These are phyloP conservation scores for Marronus borbonicus DNA, from an alignment of 2,888 invertebrate species.

Conservation along the genomic window DNA sequence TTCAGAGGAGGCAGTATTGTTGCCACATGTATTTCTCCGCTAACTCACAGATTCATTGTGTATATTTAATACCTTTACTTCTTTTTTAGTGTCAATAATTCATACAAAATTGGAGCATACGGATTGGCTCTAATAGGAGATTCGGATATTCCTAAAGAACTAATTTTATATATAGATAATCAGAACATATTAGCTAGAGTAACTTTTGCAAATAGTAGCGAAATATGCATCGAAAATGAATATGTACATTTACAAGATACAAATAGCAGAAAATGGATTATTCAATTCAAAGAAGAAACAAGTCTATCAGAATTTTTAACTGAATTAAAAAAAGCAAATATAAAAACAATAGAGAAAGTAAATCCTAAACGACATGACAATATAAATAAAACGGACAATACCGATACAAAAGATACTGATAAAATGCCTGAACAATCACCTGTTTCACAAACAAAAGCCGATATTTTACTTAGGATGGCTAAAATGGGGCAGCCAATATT, in stretches of 20 bases:
- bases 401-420: conserved; percentile 52
- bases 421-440: conserved; percentile 57
- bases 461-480: conserved; percentile 74
- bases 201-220: conserved; percentile 58
- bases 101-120: conserved; percentile 67
- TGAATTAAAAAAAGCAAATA: conserved; percentile 9
- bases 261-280: conserved; percentile 62
- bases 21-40: too few relatives aligned
- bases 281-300: conserved; percentile 23
- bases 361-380: not conserved
- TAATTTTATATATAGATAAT: conserved; percentile 67
- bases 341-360: conserved; percentile 2
- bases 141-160: conserved; percentile 60
- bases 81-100: conserved; percentile 61
- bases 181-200: conserved; percentile 63
- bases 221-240: conserved; percentile 60
- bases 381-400: conserved; percentile 7
- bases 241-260: conserved; percentile 64
- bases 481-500: conserved; percentile 74
- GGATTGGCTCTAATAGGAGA: conserved; percentile 70
- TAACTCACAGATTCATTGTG: too few relatives aligned
- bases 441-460: conserved; percentile 65
- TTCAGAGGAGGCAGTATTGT: too few relatives aligned
- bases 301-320: conserved; percentile 4
- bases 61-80: not conserved